These are phyloP conservation scores for Chrysolophus pictus DNA, from an alignment of 2,797 vertebrate genomes.

Conservation along the genomic window DNA sequence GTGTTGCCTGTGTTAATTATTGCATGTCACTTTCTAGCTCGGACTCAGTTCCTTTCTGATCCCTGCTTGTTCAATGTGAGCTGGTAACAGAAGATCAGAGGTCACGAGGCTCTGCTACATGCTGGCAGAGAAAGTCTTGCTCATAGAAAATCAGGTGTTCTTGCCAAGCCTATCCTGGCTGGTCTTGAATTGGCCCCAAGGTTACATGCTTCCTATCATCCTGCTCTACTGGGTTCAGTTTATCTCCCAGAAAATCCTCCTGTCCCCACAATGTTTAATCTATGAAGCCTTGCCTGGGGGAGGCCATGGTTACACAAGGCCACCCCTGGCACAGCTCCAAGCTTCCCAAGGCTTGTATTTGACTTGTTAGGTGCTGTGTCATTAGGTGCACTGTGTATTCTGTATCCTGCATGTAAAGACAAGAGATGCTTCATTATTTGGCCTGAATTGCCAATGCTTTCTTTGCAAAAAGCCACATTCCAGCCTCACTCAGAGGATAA, in stretches of 20 bases:
- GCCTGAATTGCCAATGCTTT: neutral
- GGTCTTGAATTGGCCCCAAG: neutral
- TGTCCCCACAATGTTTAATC: neutral
- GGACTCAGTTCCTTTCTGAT: neutral
- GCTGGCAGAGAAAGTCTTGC: neutral
- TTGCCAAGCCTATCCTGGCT: neutral
- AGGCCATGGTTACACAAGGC: neutral
- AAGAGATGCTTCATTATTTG: neutral
- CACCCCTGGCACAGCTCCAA: neutral
- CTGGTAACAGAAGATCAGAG: neutral
- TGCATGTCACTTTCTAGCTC: neutral
- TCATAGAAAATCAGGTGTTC: neutral
- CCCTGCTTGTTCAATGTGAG: conserved; percentile 2
- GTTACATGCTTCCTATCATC: neutral
- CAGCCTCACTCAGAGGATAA: neutral
- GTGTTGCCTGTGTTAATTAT: conserved; percentile 9
- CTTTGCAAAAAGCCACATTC: neutral
- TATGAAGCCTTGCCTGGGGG: neutral
- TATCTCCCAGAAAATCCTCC: conserved; percentile 13
- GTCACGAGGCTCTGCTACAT: neutral
- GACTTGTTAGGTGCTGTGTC: neutral
- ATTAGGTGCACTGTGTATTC: neutral
- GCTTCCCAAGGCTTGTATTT: neutral
- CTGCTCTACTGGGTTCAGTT: neutral
- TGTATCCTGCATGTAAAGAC: neutral